Percentiles rank a stretch among this genome's conserved stretches.
These are phyloP conservation scores for Lepidurus packardi DNA, from an alignment of 1,140 invertebrate species.

Conservation along the genomic window DNA sequence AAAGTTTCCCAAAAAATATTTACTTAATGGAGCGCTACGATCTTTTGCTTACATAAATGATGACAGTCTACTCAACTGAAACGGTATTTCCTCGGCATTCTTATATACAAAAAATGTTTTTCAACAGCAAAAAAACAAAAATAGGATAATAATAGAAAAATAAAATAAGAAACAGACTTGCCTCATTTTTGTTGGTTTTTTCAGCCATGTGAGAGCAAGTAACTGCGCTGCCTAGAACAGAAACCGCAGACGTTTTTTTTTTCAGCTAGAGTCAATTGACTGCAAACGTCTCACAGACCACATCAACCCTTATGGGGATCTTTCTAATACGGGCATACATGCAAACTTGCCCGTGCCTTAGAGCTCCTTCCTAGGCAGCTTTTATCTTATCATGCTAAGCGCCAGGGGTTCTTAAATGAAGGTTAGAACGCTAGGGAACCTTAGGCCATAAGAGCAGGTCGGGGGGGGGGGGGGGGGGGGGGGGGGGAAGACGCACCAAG, in stretches of 20 bases:
- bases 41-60: background rate
- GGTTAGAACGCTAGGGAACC: background rate
- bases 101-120: no score
- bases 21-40: background rate
- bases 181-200: background rate
- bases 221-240: background rate
- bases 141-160: no score
- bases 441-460: background rate
- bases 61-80: background rate
- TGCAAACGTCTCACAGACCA: background rate
- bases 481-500: background rate
- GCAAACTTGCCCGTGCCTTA: background rate
- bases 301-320: background rate
- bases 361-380: background rate
- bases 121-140: no score
- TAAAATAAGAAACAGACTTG: no score
- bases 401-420: slow-evolving; percentile 4
- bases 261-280: slow-evolving; percentile 1
- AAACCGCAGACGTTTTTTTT: slow-evolving; percentile 6
- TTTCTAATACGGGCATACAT: background rate
- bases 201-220: background rate
- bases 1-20: background rate
- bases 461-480: no score
- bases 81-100: no score
- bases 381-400: slow-evolving; percentile 10